A percentile compares a stretch with the other conserved stretches of the same genome.
Evolutionary conservation across 2,797 vertebrate species (phyloP).

Genomic region (Eulemur rubriventer): DNA sequence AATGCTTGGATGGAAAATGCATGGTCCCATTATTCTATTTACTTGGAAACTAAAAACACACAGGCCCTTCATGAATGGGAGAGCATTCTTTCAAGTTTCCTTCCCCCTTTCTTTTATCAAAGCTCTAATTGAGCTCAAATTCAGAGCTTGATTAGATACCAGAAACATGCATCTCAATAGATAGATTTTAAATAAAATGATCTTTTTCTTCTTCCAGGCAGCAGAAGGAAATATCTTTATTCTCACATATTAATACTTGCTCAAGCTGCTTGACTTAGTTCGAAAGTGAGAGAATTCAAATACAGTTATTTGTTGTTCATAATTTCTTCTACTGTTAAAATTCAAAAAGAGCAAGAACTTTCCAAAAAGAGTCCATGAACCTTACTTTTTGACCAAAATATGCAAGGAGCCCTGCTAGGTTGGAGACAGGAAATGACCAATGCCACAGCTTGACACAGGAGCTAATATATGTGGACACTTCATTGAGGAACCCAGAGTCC

Average conservation of each 20-base stretch:
- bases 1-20: slow-evolving; percentile 83
- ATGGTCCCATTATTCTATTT: slow-evolving; percentile 81
- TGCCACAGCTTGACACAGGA: neutral
- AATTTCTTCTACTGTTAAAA: neutral
- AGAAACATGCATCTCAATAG: slow-evolving; percentile 71
- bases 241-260: neutral
- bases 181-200: slow-evolving; percentile 72
- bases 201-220: neutral
- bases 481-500: neutral
- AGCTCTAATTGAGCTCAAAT: slow-evolving; percentile 78
- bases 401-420: neutral
- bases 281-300: slow-evolving; percentile 19
- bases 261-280: neutral
- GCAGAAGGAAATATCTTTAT: slow-evolving; percentile 6
- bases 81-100: slow-evolving; percentile 70
- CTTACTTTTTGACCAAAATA: neutral
- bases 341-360: neutral
- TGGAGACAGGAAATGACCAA: neutral
- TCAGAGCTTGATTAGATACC: slow-evolving; percentile 74
- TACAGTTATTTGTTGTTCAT: neutral
- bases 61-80: slow-evolving; percentile 77
- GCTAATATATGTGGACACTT: neutral
- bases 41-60: slow-evolving; percentile 81
- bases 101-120: slow-evolving; percentile 79
- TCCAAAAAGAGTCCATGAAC: neutral